Evolutionary conservation across 2,113 vertebrate species (phyloP).

Genomic region (Grammomys surdaster): DNA sequence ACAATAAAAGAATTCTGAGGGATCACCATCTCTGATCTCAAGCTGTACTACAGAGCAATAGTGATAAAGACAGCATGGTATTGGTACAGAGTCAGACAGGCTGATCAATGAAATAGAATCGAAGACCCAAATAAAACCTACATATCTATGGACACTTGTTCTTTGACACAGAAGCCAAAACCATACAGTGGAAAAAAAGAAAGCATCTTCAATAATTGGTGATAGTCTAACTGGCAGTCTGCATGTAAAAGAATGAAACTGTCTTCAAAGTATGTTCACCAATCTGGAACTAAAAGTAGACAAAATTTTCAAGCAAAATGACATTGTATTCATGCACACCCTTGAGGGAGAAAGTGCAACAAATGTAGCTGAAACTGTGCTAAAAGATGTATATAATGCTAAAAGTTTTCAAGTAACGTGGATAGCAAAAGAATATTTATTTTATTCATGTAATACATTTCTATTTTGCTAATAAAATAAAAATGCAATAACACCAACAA

Average conservation of each 20-base stretch:
- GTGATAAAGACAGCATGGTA: no score
- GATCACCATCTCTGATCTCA: no score
- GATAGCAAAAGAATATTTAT: not conserved
- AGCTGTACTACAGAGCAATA: no score
- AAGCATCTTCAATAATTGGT: no score
- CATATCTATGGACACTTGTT: no score
- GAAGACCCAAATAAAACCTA: no score
- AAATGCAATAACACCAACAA: slow-evolving; percentile 7
- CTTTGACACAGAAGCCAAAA: no score
- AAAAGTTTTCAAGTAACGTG: not conserved
- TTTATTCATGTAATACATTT: not conserved
- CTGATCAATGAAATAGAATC: no score
- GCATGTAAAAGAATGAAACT: not conserved
- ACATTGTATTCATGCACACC: not conserved
- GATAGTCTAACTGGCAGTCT: no score
- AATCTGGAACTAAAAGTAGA: not conserved
- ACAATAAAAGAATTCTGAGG: no score
- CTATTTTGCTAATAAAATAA: not conserved
- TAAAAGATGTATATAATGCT: rapidly evolving
- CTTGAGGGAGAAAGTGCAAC: not conserved
- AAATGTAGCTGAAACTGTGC: not conserved
- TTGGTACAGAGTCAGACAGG: no score
- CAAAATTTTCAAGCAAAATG: not conserved
- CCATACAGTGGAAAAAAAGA: no score
- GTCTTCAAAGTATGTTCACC: not conserved